Evolutionary conservation across 1,140 invertebrate genomes (phyloP).

Genomic region (Drosophila kanapiae): DNA sequence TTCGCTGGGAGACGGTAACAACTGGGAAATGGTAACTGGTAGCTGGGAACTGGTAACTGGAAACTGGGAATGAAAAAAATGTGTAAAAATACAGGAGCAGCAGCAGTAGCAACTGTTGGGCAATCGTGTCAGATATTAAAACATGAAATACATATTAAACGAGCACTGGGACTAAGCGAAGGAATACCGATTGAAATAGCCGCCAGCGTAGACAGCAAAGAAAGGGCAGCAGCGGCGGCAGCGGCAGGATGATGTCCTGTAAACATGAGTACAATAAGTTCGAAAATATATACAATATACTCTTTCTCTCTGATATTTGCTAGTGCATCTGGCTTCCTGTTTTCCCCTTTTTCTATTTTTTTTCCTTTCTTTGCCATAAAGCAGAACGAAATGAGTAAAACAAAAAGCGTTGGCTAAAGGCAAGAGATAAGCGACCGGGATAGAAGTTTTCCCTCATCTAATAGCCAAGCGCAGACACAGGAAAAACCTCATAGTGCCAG

Average conservation of each 20-base stretch:
- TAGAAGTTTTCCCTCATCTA: constrained; percentile 34
- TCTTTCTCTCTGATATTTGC: constrained; percentile 1
- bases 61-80: constrained; percentile 11
- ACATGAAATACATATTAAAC: constrained; percentile 84
- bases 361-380: constrained; percentile 28
- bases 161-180: constrained; percentile 32
- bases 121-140: constrained; percentile 84
- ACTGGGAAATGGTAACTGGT: constrained; percentile 15
- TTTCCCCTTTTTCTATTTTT: not conserved
- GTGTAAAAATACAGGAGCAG: constrained; percentile 21
- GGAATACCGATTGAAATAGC: constrained; percentile 34
- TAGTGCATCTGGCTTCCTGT: constrained; percentile 18
- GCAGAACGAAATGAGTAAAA: constrained; percentile 27
- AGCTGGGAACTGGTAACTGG: not conserved
- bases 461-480: constrained; percentile 34
- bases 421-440: constrained; percentile 20
- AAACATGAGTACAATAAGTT: constrained; percentile 77
- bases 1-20: constrained; percentile 33
- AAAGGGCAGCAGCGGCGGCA: not conserved
- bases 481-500: constrained; percentile 36
- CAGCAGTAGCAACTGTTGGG: constrained; percentile 61
- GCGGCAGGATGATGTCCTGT: constrained; percentile 40
- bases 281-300: constrained; percentile 71
- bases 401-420: constrained; percentile 24
- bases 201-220: constrained; percentile 37